phyloP scores from a whole-genome alignment of 2,113 vertebrate species.

The Urocolius indicus region DNA sequence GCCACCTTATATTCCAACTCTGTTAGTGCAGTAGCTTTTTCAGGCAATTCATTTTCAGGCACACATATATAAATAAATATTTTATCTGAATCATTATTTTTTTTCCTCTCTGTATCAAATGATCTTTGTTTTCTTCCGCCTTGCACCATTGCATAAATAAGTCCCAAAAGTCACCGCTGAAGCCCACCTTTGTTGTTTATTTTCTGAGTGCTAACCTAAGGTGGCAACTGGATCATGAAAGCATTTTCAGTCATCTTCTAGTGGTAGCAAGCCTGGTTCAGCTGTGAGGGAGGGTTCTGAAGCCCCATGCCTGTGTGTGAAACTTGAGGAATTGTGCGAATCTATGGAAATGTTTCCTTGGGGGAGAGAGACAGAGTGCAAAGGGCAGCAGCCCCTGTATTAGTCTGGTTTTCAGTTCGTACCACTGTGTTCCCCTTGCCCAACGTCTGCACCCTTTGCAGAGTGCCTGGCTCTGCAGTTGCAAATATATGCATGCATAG shows the following conservation, averaged over 20 bases:
- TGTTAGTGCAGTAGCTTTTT: not conserved
- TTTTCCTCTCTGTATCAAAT: not conserved
- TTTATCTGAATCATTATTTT: not conserved
- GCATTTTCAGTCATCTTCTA: not conserved
- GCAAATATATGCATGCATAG: rapidly evolving
- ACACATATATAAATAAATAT: not conserved
- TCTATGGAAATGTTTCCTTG: not conserved
- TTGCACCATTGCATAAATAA: not conserved
- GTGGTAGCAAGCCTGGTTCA: not conserved
- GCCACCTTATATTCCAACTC: not conserved
- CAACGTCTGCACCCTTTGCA: rapidly evolving
- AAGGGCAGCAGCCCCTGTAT: not conserved
- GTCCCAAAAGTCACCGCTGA: not conserved
- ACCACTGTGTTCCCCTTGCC: rapidly evolving
- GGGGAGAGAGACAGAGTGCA: not conserved
- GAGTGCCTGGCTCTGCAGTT: not conserved
- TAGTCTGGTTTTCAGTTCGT: not conserved
- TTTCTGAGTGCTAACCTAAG: not conserved
- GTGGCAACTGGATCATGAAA: not conserved
- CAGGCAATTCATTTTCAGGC: not conserved
- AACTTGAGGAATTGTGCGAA: not conserved
- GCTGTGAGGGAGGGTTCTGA: not conserved
- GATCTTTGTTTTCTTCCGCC: not conserved
- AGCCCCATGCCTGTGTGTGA: not conserved
- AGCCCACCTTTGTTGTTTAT: not conserved